phyloP scores from a whole-genome alignment of 2,888 invertebrate species.

The Pantelozetes paolii region DNA sequence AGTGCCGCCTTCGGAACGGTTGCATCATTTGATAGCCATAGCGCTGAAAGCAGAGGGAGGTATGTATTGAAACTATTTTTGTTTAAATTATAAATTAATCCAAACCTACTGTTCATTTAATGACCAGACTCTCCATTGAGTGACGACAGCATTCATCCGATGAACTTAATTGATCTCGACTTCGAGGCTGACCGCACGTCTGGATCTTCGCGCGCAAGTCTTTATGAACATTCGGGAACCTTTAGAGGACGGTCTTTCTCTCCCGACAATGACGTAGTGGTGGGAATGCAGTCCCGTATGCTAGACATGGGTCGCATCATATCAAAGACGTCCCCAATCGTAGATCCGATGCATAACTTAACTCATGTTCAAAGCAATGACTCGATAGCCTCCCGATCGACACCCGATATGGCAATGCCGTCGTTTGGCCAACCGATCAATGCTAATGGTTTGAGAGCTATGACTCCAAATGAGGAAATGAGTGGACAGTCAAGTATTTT shows the following conservation, averaged over 20 bases:
- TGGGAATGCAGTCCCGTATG: not conserved
- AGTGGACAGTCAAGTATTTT: not conserved
- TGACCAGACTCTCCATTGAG: not conserved
- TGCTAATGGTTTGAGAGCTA: not conserved
- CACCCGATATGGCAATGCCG: not conserved
- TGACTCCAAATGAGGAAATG: constrained; percentile 10
- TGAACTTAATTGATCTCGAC: constrained; percentile 33
- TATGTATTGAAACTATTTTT: constrained; percentile 10
- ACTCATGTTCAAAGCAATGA: not conserved
- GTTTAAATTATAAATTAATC: not conserved
- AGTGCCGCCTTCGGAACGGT: constrained; percentile 90
- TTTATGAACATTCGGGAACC: not conserved
- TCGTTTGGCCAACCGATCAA: constrained; percentile 4
- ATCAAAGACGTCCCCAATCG: not conserved
- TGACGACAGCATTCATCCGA: constrained; percentile 29
- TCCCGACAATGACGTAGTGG: constrained; percentile 3
- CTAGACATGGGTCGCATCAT: constrained; percentile 25
- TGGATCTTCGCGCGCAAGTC: constrained; percentile 13
- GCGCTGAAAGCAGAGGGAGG: constrained; percentile 78
- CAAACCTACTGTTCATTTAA: not conserved
- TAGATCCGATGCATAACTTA: not conserved
- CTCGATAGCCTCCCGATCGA: not conserved
- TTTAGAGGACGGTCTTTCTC: constrained; percentile 20
- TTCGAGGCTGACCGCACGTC: constrained; percentile 18
- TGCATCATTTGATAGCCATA: constrained; percentile 76